These are phyloP conservation scores for Enteromius viviparus DNA, from an alignment of 2,797 vertebrate genomes.

Conservation along the genomic window DNA sequence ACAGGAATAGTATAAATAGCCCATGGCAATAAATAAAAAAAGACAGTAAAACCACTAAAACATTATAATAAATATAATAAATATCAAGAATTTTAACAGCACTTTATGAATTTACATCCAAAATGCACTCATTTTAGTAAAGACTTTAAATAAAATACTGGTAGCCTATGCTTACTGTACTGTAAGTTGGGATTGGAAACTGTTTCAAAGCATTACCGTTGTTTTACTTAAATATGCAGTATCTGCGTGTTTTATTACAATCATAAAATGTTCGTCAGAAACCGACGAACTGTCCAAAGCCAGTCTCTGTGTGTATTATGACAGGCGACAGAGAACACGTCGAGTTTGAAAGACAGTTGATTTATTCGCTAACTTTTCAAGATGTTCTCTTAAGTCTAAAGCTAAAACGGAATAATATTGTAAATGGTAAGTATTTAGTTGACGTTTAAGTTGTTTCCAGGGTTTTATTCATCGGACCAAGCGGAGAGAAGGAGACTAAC, in stretches of 20 bases:
- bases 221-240: background rate
- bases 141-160: background rate
- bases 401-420: background rate
- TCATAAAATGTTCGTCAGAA: background rate
- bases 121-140: background rate
- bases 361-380: constrained; percentile 19
- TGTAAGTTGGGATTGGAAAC: too few relatives aligned
- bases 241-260: background rate
- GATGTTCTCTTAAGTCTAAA: too few relatives aligned
- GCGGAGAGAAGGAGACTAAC: background rate
- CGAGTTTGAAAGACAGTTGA: background rate
- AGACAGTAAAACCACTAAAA: background rate
- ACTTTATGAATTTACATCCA: background rate
- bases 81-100: background rate
- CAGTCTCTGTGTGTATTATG: background rate
- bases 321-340: background rate
- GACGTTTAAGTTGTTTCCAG: background rate
- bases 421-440: background rate
- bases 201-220: background rate
- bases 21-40: background rate
- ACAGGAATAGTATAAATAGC: background rate
- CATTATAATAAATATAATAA: background rate
- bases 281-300: background rate
- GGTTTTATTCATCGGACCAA: background rate
- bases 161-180: background rate